Base-by-base conservation (phyloP, 2,113 vertebrate species). In the Donacobius atricapilla region DNA sequence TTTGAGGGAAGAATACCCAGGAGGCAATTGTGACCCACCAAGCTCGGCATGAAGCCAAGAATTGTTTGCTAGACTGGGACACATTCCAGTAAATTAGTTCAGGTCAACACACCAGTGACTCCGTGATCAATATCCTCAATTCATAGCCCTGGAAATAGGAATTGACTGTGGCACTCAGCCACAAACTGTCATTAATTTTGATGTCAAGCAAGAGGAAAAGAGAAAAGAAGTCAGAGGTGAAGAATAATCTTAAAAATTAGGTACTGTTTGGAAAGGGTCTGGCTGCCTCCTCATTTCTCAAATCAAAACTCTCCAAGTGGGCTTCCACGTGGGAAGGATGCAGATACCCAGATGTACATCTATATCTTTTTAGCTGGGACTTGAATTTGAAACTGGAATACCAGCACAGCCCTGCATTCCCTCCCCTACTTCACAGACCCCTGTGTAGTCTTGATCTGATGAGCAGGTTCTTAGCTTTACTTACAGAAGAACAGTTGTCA, bases 401-500 rank as follows among this genome's bases (percentile, higher is more conserved):
- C n/a, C 54, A 78, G 57, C 31, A 69, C 11, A 83, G 66, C n/a
- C n/a, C 40, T 70, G 30, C 22, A 42, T 44, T 61, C 51, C 13
- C 7, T 1, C 24, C 19, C 13, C 47, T 28, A 13, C 31, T 63
- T 39, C 61, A 51, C 21, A 70, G 31, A 30, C 39, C 31, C 77
- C n/a, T 56, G 33, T 8, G 20, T 11, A 27, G 9, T 3, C 0
- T 7, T 54, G 70, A 17, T 57, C 15, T 77, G 33, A 73, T 16
- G 22, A 85, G 28, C n/a, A 57, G 11, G 23, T 72, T 77, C 83
- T 79, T 15, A 40, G 45, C 48, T 77, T 60, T 93, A 97, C 97
- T 98, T 91, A 98, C 98, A 33, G 94, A 97, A 58, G 94, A 96
- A 50, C 86, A 70, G 72, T 85, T 97, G 66, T 97, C 92, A 15